Base-by-base conservation (phyloP, 2,797 vertebrate genomes). In the Pyrocephalus nanus region DNA sequence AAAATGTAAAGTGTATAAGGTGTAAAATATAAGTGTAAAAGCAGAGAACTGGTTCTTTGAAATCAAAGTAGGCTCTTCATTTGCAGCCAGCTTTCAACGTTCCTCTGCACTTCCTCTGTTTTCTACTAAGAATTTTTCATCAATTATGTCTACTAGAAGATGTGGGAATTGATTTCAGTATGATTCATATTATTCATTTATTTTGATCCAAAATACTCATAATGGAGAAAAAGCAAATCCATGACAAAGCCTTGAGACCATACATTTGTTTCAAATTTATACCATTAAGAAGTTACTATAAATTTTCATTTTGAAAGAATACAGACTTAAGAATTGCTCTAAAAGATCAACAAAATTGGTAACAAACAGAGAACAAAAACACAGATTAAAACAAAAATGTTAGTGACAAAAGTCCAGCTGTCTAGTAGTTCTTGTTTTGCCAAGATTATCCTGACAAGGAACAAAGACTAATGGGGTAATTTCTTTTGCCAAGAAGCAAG, bases 351-450 rank as follows among this genome's bases (percentile, higher is more conserved):
- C 30, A 76, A 92, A 69, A 85, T 20, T n/a, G 47, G 36, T 82
- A 82, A 92, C 38, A 93, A 75, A 23, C 36, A 90, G 51, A 92
- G 57, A 92, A 60, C 81, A 57, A 96, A 55, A 69, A 13, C 23
- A 8, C 13, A 74, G 57, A 95, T 85, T 91, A 94, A 96, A 96
- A 19, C 7, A 94, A 88, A 77, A 87, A 40, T 32, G 62, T 78
- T 90, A 90, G 45, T 69, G 34, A 86, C 36, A 67, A 48, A 95
- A 60, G 8, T 30, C 13, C 86, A 86, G 22, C 11, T 64, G 61
- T 61, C 38, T 74, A 78, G 50, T 17, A 48, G 36, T 81, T 90
- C 16, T 69, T 9, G 78, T 82, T 96, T 96, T 95, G 38, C 45
- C 53, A 94, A 61, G 25, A 75, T 93, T 91, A 74, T 74, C 18